Conservation (phyloP, 2,888 invertebrate genomes). For the Drosophila nr. fundita region DNA sequence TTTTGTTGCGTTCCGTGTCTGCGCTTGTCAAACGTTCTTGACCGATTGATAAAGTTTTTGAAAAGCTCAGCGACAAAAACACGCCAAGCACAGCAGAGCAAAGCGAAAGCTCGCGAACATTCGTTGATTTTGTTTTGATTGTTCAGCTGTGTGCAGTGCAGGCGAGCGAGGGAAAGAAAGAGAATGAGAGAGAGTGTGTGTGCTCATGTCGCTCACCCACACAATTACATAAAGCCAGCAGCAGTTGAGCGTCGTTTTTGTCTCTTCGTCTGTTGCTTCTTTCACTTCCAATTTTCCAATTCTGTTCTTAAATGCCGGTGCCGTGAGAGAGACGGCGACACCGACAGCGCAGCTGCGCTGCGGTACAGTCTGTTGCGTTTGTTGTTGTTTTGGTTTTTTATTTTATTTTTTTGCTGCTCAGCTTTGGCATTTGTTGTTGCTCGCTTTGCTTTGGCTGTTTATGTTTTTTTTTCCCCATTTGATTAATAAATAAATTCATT, state of each 20-base stretch:
- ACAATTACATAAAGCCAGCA: constrained; percentile 23
- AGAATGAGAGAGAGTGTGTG: constrained; percentile 29
- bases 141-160: constrained; percentile 64
- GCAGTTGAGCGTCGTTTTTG: constrained; percentile 18
- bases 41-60: constrained; percentile 84
- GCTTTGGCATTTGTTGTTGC: constrained; percentile 48
- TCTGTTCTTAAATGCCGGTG: constrained; percentile 44
- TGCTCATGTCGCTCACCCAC: constrained; percentile 43
- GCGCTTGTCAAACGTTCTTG: constrained; percentile 84
- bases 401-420: constrained; percentile 25
- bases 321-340: constrained; percentile 17
- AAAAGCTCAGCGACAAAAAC: constrained; percentile 76
- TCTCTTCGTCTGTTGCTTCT: constrained; percentile 66
- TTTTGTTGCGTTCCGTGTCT: constrained; percentile 52
- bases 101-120: constrained; percentile 49
- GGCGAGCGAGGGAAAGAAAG: constrained; percentile 22
- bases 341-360: constrained; percentile 43
- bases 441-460: constrained; percentile 50
- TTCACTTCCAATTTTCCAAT: constrained; percentile 70
- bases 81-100: constrained; percentile 31
- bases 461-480: constrained; percentile 60
- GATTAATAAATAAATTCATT: constrained; percentile 73
- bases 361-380: constrained; percentile 69
- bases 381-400: constrained; percentile 62
- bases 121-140: constrained; percentile 68